Evolutionary conservation across 2,888 invertebrate species (phyloP).

Genomic region (Cerceris ruficornis): DNA sequence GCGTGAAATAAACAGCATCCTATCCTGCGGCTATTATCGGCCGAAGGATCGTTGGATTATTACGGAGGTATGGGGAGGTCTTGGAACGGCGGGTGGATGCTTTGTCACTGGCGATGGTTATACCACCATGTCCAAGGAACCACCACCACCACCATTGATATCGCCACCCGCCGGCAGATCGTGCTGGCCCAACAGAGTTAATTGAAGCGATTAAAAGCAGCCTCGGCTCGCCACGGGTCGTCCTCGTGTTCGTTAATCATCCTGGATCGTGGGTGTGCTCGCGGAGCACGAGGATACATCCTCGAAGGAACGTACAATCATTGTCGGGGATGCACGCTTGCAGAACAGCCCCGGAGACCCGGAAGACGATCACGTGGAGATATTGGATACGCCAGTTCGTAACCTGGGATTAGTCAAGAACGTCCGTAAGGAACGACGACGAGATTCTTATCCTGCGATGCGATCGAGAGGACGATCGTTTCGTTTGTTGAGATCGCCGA

Average conservation of each 20-base stretch:
- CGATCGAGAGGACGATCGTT: background rate
- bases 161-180: constrained; percentile 13
- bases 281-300: background rate
- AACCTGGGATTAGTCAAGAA: constrained; percentile 25
- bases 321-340: constrained; percentile 18
- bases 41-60: no score
- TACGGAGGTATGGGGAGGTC: no score
- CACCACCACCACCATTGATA: no score
- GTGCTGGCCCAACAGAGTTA: constrained; percentile 53
- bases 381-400: constrained; percentile 22
- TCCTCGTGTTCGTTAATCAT: constrained; percentile 62
- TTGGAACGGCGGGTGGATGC: background rate
- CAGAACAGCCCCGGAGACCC: constrained; percentile 29
- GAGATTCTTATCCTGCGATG: constrained; percentile 1
- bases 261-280: constrained; percentile 38
- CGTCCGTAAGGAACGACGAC: constrained; percentile 5
- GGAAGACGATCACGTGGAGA: constrained; percentile 44
- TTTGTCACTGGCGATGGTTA: constrained; percentile 35
- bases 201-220: constrained; percentile 70
- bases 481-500: background rate
- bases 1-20: background rate
- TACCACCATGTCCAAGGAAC: background rate
- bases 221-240: constrained; percentile 50
- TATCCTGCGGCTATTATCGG: no score
- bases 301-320: constrained; percentile 38